Evolutionary conservation across 2,113 vertebrate species (phyloP), one percentile per base, ranked within the genome.

Genomic region (Misgurnus anguillicaudatus): DNA sequence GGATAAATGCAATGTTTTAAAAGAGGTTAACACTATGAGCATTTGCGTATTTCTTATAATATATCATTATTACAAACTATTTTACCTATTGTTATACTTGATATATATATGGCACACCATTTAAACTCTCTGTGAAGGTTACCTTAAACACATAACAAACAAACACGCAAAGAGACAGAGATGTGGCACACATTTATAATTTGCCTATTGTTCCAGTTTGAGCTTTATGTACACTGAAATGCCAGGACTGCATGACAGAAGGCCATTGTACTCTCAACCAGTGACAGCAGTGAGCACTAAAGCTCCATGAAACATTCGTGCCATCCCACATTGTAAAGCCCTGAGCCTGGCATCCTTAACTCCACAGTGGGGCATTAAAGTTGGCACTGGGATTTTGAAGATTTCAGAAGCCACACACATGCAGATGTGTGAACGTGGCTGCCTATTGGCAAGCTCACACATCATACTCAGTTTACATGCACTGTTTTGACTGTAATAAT

Each of bases 401-500:
- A 61, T 24, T 74, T 74, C 41, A n/a, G 57, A 62, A 16, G 58
- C 21, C 61, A 39, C 74, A 76, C 60, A 51, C 74, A 53, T 64
- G 74, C 74, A 76, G 74, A 76, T 76, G 74, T 76, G 61, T 17
- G 38, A 76, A 51, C 2, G 61, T 68, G 53, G 17, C 17, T 57
- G 53, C 17, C 53, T 17, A 57, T 57, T 57, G 53, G 53, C 53
- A 57, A 57, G 53, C 14, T 57, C n/a, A 21, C 70, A 36, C 21
- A 36, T 62, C 19, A 14, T 9, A 62, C 13, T 62, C 13, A 0
- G 4, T 62, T 36, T 62, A 14, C 24, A 31, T 31, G 57, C 16
- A 47, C 21, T 17, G 57, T 14, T 61, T 60, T 19, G n/a, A 45
- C 3, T 3, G 7, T 4, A 19, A 57, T n/a, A 13, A 57, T 57